Evolutionary conservation across 2,797 vertebrate genomes (phyloP), one percentile per base, ranked within the genome.

Genomic region (Lutjanus campechanus): DNA sequence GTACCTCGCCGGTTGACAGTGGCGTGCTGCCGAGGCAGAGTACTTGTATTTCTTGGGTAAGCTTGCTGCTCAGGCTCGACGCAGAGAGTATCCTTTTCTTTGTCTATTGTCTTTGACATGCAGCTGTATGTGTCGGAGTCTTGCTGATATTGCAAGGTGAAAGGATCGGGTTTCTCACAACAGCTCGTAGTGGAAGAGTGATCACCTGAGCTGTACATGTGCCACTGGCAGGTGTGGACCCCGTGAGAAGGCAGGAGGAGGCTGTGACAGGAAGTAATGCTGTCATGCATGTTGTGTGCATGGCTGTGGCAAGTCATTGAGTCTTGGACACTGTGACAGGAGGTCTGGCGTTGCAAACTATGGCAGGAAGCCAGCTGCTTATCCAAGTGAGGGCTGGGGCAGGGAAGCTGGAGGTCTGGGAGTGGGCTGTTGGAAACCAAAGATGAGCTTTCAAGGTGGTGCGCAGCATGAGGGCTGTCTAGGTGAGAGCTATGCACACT

Each of bases 401-500:
- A 93, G 8, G 84, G 73, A 40, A 93, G 86, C 70, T 92, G 93
- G 47, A 91, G 65, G 40, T 93, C 96, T 82, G 96, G 84, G 92
- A 94, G 90, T 72, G 91, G 88, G 70, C 85, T 82, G 61, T 80
- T 90, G 66, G 86, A 91, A 53, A 79, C 73, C 89, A 96, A 93
- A 7, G 95, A 93, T 0, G 84, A 83, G 0, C 91, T 79, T 3
- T 96, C 96, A 62, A 95, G 92, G 55, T 97, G 96, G 0, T 96
- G 96, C 0, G 90, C 93, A 69, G 96, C 95, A 77, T 95, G 95
- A 50, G 96, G 95, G 89, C 96, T 98, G 93, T 97, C 97, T 10
- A 97, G 92, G 81, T 94, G 95, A 0, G 97, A 97, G 85, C 97
- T 97, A 82, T 90, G 96, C 55, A 96, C 93, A 67, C 97, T 97